phyloP scores from a whole-genome alignment of 2,888 invertebrate species.

The Thera britannica region DNA sequence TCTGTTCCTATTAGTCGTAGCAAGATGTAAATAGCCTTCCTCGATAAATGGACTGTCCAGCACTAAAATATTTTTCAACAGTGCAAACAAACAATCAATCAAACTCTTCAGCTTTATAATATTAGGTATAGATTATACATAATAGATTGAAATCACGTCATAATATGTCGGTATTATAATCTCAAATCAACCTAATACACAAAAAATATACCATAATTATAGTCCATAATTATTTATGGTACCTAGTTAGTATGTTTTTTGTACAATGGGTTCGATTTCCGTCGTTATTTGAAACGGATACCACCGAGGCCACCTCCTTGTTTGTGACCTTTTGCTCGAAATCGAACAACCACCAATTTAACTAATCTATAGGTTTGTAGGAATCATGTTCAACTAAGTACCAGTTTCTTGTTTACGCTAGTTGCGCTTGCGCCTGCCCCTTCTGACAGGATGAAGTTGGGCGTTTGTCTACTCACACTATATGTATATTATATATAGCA shows the following conservation, averaged over 20 bases:
- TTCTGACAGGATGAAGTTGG: no score
- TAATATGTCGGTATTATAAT: slow-evolving; percentile 4
- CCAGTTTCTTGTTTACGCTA: no score
- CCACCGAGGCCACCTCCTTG: slow-evolving; percentile 64
- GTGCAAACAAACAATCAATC: no score
- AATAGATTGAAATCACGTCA: slow-evolving; percentile 8
- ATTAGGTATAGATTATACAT: background rate
- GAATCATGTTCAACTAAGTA: slow-evolving; percentile 15
- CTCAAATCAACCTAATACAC: slow-evolving; percentile 9
- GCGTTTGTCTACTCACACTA: no score
- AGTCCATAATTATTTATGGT: slow-evolving; percentile 14
- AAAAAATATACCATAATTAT: slow-evolving; percentile 22
- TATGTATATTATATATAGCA: no score
- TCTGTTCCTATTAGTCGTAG: background rate
- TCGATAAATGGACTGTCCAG: no score
- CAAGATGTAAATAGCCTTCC: no score
- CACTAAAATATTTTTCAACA: no score
- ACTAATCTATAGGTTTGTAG: background rate
- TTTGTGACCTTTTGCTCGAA: slow-evolving; percentile 44
- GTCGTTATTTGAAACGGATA: slow-evolving; percentile 66
- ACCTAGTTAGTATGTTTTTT: slow-evolving; percentile 44
- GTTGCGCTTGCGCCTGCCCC: no score
- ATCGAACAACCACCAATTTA: slow-evolving; percentile 11
- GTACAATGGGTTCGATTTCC: slow-evolving; percentile 61
- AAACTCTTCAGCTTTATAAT: no score